Percentiles rank a stretch among this genome's conserved stretches.
phyloP scores from a whole-genome alignment of 2,797 vertebrate species.

The Coccyzus lansbergi region DNA sequence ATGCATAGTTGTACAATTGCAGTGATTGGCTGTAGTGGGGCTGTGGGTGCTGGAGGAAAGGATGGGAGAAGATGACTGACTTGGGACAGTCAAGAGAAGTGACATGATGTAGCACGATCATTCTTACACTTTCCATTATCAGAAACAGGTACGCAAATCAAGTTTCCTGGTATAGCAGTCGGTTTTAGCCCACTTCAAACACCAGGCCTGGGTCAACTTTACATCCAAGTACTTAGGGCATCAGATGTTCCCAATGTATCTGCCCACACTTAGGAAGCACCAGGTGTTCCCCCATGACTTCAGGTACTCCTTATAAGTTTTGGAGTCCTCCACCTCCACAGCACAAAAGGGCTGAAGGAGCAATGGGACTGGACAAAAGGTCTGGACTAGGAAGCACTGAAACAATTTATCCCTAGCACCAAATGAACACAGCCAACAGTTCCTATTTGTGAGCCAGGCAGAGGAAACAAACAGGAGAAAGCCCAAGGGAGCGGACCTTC shows the following conservation, averaged over 20 bases:
- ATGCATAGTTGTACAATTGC: fast-evolving
- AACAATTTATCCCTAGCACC: neutral
- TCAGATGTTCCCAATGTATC: neutral
- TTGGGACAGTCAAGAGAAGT: neutral
- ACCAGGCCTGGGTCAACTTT: neutral
- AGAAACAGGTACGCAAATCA: neutral
- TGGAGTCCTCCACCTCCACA: neutral
- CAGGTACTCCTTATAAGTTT: neutral
- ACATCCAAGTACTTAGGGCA: neutral
- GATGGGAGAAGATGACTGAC: neutral
- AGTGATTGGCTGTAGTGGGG: neutral
- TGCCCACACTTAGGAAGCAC: neutral
- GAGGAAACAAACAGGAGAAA: neutral
- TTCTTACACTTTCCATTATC: neutral
- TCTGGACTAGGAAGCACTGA: neutral
- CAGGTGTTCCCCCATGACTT: neutral
- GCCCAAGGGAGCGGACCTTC: neutral
- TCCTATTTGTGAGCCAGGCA: neutral
- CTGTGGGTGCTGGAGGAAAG: neutral
- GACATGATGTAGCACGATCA: neutral
- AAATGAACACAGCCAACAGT: neutral
- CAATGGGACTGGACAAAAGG: neutral
- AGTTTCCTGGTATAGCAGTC: neutral
- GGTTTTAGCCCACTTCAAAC: constrained; percentile 15
- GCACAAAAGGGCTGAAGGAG: neutral